phyloP scores from a whole-genome alignment of 2,888 invertebrate genomes.

The Pachymerium ferrugineum region DNA sequence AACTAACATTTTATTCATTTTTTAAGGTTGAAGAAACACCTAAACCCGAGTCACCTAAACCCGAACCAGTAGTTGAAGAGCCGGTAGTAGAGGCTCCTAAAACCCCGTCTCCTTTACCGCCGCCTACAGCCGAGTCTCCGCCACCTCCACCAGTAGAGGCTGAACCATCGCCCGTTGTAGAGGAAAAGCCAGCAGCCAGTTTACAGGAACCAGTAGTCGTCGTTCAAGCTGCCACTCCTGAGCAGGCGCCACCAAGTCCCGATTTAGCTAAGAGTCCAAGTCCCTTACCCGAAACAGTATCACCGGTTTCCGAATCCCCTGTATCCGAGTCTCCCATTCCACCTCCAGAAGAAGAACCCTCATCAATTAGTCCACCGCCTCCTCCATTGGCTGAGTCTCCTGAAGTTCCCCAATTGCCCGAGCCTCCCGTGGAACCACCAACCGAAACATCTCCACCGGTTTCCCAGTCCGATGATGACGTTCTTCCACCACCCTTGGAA shows the following conservation, averaged over 20 bases:
- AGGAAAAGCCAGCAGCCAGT: background rate
- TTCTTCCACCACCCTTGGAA: slow-evolving; percentile 3
- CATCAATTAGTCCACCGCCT: background rate
- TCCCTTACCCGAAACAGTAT: background rate
- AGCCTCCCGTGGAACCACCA: slow-evolving; percentile 7
- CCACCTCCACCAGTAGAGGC: background rate
- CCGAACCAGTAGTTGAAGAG: no score
- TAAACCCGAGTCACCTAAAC: no score
- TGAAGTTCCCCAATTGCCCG: background rate
- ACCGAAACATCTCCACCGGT: slow-evolving; percentile 4
- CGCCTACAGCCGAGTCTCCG: background rate
- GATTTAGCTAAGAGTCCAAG: slow-evolving; percentile 3
- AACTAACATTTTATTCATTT: background rate
- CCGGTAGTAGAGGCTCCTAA: background rate
- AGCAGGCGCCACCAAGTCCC: background rate
- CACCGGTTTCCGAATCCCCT: background rate
- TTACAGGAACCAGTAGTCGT: slow-evolving; percentile 12
- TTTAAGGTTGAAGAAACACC: background rate
- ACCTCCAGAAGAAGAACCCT: background rate
- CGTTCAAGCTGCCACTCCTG: slow-evolving; percentile 6
- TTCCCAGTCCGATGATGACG: background rate
- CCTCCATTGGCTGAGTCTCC: slow-evolving; percentile 1
- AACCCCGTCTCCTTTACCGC: slow-evolving; percentile 6
- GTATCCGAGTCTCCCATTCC: slow-evolving; percentile 15
- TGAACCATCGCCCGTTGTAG: background rate